Conservation (phyloP, 2,888 invertebrate species). For the Agonopterix subpropinquella region DNA sequence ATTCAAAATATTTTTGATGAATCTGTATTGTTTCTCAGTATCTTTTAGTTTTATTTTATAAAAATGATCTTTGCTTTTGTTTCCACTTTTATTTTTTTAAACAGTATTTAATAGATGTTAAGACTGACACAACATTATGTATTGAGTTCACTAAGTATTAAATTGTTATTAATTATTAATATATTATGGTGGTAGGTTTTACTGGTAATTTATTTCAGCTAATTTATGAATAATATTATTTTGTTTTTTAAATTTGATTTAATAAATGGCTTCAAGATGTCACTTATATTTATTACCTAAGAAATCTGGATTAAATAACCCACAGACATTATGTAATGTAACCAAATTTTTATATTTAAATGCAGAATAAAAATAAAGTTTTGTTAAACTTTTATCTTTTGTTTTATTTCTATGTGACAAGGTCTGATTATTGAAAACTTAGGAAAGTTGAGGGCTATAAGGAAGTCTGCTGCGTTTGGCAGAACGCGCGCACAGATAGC, state of each 20-base stretch:
- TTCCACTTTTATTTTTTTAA: constrained; percentile 14
- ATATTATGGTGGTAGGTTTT: constrained; percentile 47
- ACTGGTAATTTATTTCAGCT: constrained; percentile 49
- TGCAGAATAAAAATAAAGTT: constrained; percentile 60
- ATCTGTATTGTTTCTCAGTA: constrained; percentile 47
- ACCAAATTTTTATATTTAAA: constrained; percentile 56
- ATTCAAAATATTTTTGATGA: constrained; percentile 32
- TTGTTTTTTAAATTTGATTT: not conserved
- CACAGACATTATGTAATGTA: constrained; percentile 59
- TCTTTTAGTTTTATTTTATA: constrained; percentile 22
- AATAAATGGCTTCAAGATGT: constrained; percentile 13
- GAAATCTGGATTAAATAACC: constrained; percentile 48
- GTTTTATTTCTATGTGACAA: constrained; percentile 15
- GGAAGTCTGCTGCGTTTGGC: no score
- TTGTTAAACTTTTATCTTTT: constrained; percentile 42
- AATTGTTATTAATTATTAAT: constrained; percentile 37
- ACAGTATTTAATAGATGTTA: constrained; percentile 49
- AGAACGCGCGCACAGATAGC: no score
- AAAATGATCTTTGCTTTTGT: constrained; percentile 1
- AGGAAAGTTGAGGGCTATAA: no score
- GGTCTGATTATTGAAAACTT: no score
- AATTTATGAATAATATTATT: constrained; percentile 30
- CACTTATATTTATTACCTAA: constrained; percentile 37
- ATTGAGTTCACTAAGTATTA: constrained; percentile 65
- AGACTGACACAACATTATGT: constrained; percentile 69